Conservation (phyloP, 2,888 invertebrate species). For the Scaeva pyrastri region DNA sequence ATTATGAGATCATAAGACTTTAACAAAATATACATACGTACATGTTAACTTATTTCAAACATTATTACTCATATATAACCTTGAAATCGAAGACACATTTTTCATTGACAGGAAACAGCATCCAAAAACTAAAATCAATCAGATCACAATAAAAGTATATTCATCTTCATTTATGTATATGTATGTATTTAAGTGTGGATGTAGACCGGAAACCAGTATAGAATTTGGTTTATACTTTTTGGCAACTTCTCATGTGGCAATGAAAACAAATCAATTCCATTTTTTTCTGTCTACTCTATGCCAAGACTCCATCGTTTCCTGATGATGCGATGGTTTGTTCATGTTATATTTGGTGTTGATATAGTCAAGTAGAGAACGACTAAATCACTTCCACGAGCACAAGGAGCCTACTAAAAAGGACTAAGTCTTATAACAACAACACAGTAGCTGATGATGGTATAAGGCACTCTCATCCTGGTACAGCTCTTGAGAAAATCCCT, state of each 20-base stretch:
- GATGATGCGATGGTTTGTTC: constrained; percentile 10
- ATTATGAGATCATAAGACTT: too few species aligned
- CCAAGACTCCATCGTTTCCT: background rate
- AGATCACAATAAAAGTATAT: background rate
- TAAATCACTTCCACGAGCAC: constrained; percentile 19
- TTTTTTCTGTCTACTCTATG: background rate
- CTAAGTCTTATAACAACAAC: constrained; percentile 6
- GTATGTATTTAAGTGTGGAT: too few species aligned
- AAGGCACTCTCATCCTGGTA: background rate
- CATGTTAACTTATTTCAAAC: too few species aligned
- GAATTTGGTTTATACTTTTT: constrained; percentile 7
- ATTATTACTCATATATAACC: too few species aligned
- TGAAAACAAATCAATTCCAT: constrained; percentile 11
- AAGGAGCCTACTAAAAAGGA: constrained; percentile 13
- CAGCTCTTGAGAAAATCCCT: constrained; percentile 20
- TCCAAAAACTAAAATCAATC: constrained; percentile 2
- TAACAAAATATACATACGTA: too few species aligned
- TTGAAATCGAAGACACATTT: background rate
- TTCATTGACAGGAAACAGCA: background rate
- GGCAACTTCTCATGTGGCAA: background rate
- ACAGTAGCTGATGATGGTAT: background rate
- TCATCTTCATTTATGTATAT: too few species aligned
- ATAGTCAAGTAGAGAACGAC: constrained; percentile 1
- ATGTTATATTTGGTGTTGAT: constrained; percentile 1
- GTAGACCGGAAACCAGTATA: constrained; percentile 22